Base-by-base conservation (phyloP, 1,140 invertebrate species). In the Agrypnia vestita region DNA sequence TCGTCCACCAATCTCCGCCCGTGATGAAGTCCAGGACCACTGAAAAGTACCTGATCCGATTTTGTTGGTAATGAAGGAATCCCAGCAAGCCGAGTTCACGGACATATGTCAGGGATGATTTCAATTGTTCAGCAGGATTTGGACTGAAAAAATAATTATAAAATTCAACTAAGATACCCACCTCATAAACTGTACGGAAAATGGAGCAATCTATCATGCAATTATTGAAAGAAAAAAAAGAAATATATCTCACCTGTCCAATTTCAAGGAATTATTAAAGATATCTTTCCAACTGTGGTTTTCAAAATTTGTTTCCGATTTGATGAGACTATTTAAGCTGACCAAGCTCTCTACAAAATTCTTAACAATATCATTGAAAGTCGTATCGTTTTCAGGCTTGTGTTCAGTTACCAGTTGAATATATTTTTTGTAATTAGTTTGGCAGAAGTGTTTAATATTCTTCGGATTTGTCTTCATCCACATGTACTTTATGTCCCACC, bases 51-150 rank as follows among this genome's bases (percentile, higher is more conserved):
- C 86, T 83, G 0, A 89, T 25, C 61, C 84, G 87, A 13, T 82
- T 87, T 43, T 88, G 85, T 0, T 89, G 78, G 76, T 88, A 89
- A 79, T 88, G 86, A 15, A 89, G 82, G 80, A 88, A 89, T 8
- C 87, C 74, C 0, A 86, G 84, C 3, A 88, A 53, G 10, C 85
- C 84, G 0, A 90, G 82, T 9, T 89, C 87, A 71, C 86, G 86
- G 0, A 88, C 80, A 69, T 88, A 86, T 15, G 25, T 17, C 6
- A 73, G 49, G 0, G 47, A 71, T 10, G 4, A 49, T 62, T 77
- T 79, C 56, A 81, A 55, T 55, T 72, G 56, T 17, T 83, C 44
- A n/a, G 64, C 79, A 8, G 82, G 75, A 4, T 43, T 51, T 35
- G 74, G 25, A 59, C 81, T 82, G 59, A 17, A 82, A 82, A 78